Percentiles rank a stretch among this genome's conserved stretches.
phyloP scores from a whole-genome alignment of 2,797 vertebrate genomes.

The Trachops cirrhosus region DNA sequence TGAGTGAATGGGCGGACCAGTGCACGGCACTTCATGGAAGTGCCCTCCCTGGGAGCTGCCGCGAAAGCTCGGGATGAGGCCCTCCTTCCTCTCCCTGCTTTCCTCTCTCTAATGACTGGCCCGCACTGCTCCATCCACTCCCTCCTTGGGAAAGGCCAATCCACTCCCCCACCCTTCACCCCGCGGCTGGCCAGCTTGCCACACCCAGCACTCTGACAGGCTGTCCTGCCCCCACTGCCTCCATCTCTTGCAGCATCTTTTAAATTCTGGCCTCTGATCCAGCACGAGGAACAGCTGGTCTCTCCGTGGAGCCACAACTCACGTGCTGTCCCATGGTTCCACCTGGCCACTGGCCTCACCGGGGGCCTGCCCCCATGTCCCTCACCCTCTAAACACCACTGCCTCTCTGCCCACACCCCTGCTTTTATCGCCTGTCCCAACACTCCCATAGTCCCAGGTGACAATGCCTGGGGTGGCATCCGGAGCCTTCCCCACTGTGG shows the following conservation, averaged over 20 bases:
- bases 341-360: neutral
- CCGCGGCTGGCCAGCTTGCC: too few relatives aligned
- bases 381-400: neutral
- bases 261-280: neutral
- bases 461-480: neutral
- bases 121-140: neutral
- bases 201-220: neutral
- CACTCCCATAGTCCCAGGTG: neutral
- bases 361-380: neutral
- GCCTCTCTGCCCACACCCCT: neutral
- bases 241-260: neutral
- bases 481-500: neutral
- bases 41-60: neutral
- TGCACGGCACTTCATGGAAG: too few relatives aligned
- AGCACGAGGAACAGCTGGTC: neutral
- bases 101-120: neutral
- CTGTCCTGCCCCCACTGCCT: neutral
- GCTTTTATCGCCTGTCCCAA: neutral
- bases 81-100: neutral
- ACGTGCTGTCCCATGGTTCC: too few relatives aligned
- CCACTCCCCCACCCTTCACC: neutral
- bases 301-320: neutral
- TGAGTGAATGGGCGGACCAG: neutral
- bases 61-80: rapidly evolving
- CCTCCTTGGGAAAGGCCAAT: neutral